These are phyloP conservation scores for Galerucella calmariensis DNA, from an alignment of 2,888 invertebrate genomes.

Conservation along the genomic window DNA sequence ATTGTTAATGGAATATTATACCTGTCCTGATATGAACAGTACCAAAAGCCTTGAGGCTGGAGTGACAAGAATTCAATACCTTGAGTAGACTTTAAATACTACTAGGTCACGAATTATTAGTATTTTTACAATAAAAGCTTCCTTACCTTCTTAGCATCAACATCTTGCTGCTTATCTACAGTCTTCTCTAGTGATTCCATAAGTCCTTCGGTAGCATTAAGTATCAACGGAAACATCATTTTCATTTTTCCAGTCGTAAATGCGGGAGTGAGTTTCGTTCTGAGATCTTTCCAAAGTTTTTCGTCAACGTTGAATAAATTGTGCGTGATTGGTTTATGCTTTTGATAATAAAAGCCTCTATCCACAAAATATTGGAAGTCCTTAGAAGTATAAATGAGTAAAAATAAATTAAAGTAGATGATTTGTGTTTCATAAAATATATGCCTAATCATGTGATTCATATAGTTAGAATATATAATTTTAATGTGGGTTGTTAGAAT, in stretches of 20 bases:
- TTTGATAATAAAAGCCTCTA: constrained; percentile 55
- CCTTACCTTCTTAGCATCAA: constrained; percentile 64
- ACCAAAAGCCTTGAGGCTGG: no score
- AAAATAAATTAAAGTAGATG: neutral
- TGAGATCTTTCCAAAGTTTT: constrained; percentile 70
- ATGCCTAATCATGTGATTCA: no score
- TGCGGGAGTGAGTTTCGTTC: constrained; percentile 71
- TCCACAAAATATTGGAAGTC: constrained; percentile 49
- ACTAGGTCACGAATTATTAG: no score
- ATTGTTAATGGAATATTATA: no score
- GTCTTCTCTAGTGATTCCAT: constrained; percentile 48
- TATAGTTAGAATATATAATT: no score
- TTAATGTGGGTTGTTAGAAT: no score
- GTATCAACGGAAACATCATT: constrained; percentile 59
- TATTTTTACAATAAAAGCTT: neutral
- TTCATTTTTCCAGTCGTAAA: constrained; percentile 66
- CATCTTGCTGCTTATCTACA: constrained; percentile 47
- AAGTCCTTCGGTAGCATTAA: constrained; percentile 54
- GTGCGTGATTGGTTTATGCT: constrained; percentile 61
- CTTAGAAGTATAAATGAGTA: constrained; percentile 15
- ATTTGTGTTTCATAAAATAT: no score
- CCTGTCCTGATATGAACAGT: no score
- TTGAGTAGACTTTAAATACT: no score
- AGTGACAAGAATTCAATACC: no score
- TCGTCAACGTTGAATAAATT: constrained; percentile 70